Percentiles rank a stretch among this genome's conserved stretches.
Conservation (phyloP, 2,113 vertebrate species). For the Pogonocichla stellata region DNA sequence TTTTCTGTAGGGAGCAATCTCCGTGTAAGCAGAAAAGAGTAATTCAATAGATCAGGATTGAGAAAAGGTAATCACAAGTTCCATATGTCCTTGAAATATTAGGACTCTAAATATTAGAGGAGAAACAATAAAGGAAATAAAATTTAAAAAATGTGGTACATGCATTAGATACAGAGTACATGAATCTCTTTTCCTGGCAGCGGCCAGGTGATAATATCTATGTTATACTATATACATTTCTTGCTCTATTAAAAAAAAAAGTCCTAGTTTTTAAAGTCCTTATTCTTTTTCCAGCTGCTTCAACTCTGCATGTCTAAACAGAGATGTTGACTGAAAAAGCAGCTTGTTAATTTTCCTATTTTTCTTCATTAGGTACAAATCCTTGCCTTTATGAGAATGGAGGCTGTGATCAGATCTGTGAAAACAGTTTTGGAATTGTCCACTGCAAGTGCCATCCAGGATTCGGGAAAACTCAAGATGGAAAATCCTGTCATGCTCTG, state of each 20-base stretch:
- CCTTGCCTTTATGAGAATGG: slow-evolving; percentile 83
- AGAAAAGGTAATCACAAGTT: background rate
- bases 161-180: background rate
- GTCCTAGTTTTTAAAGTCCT: background rate
- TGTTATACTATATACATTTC: background rate
- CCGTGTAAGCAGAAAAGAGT: background rate
- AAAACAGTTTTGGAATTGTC: slow-evolving; percentile 74
- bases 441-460: slow-evolving; percentile 76
- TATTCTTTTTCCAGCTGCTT: background rate
- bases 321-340: background rate
- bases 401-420: slow-evolving; percentile 84
- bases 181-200: background rate
- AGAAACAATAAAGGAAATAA: background rate
- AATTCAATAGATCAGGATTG: background rate
- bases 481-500: slow-evolving; percentile 68
- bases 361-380: slow-evolving; percentile 71
- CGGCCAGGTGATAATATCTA: background rate
- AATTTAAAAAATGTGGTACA: background rate
- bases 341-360: background rate
- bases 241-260: background rate
- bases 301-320: background rate
- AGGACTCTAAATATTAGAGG: background rate
- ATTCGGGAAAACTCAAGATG: slow-evolving; percentile 67
- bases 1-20: background rate
- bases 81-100: background rate